phyloP scores from a whole-genome alignment of 2,797 vertebrate genomes.

The Fistularia commersonii region DNA sequence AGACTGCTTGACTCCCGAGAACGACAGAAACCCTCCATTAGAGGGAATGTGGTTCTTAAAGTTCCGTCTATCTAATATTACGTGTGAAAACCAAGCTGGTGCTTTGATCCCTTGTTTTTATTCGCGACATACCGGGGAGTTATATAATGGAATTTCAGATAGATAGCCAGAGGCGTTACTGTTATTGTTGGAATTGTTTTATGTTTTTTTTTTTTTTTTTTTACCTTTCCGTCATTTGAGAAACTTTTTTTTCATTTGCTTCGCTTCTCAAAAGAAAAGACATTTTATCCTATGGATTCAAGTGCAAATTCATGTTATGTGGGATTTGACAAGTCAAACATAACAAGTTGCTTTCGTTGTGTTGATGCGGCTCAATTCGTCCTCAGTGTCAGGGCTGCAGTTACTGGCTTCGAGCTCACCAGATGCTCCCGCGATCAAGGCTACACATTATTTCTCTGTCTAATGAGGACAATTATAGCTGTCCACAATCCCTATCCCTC shows the following conservation, averaged over 20 bases:
- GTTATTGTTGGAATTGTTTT: background rate
- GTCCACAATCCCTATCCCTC: constrained; percentile 42
- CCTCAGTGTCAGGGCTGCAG: no score
- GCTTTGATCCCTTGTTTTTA: background rate
- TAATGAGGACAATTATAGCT: constrained; percentile 46
- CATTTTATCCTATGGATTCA: no score
- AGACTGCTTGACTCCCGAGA: constrained; percentile 13
- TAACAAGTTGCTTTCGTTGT: no score
- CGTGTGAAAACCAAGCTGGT: no score
- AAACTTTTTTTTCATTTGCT: no score
- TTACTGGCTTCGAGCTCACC: constrained; percentile 13
- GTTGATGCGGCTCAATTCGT: no score
- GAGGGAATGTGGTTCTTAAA: constrained; percentile 18
- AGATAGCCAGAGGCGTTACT: background rate
- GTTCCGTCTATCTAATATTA: constrained; percentile 5
- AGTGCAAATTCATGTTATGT: no score
- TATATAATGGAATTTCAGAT: background rate
- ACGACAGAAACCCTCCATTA: constrained; percentile 29
- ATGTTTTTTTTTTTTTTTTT: background rate
- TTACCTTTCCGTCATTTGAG: background rate
- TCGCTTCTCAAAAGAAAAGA: no score
- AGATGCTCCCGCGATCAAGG: constrained; percentile 21
- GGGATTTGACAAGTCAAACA: no score
- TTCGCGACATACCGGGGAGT: background rate
- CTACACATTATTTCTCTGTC: constrained; percentile 22